A percentile compares a stretch with the other conserved stretches of the same genome.
phyloP scores from a whole-genome alignment of 2,113 vertebrate species.

The Heteronetta atricapilla region DNA sequence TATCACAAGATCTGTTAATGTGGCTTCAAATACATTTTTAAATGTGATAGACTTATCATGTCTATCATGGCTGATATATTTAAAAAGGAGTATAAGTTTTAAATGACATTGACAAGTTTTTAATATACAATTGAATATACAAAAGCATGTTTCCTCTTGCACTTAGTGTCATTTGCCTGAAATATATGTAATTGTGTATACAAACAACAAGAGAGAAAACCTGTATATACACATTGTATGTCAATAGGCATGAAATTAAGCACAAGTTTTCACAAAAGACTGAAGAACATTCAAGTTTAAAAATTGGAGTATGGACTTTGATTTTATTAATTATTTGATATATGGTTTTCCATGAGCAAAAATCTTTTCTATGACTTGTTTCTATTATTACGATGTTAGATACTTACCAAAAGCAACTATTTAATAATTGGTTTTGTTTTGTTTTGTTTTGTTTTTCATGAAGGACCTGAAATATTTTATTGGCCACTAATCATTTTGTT shows the following conservation, averaged over 20 bases:
- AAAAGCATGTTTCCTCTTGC: neutral
- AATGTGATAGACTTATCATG: neutral
- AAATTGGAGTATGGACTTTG: neutral
- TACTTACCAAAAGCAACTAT: neutral
- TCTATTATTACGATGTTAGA: neutral
- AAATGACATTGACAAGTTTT: neutral
- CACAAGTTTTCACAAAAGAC: neutral
- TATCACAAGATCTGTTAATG: neutral
- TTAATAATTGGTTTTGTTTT: neutral
- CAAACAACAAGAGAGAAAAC: neutral
- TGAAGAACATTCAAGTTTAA: neutral
- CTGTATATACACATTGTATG: rapidly evolving
- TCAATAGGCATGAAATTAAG: neutral
- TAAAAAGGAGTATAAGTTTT: neutral
- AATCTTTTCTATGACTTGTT: neutral
- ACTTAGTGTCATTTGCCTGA: neutral
- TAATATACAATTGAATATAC: neutral
- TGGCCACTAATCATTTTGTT: neutral
- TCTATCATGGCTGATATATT: neutral
- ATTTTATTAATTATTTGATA: neutral
- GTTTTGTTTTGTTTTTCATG: neutral
- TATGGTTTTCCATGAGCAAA: neutral
- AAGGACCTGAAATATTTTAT: neutral
- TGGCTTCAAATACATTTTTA: neutral
- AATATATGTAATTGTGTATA: neutral